Evolutionary conservation across 2,888 invertebrate genomes (phyloP), one percentile per base, ranked within the genome.

Genomic region (Bembecia ichneumoniformis): DNA sequence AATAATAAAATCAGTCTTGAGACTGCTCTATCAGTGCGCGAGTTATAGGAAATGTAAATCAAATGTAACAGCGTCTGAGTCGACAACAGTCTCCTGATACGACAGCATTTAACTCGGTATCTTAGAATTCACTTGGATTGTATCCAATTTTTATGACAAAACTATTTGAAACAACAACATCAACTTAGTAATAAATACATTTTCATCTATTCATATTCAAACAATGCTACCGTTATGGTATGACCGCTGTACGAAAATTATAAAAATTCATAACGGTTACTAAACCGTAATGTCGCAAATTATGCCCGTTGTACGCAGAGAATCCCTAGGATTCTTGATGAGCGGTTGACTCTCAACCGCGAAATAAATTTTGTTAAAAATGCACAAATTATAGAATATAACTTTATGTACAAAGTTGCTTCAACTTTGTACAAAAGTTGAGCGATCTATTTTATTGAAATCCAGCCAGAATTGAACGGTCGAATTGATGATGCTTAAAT

Each of bases 51-150:
- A 67, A 73, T 70, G 71, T 77, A 76, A 78, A 76, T 77, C 70
- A 76, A 74, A 68, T 60, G 69, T 71, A 75, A 74, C 71, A 69
- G 72, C 69, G 66, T 63, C 70, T 61, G 64, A 68, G 70, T 66
- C 70, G 68, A 65, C 67, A 74, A 72, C 74, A 68, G 68, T 66
- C 68, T 69, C 65, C 64, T 71, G 71, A 77, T 76, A 75, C 70
- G 67, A 69, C 64, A 67, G 64, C 69, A 72, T 75, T 77, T 71
- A 73, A 74, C 72, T 68, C 61, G 68, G 71, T 78, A 79, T 71
- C 72, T 66, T 66, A 66, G 60, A 60, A 53, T 49, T 14, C 58
- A 57, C 49, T 68, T 82, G 83, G 82, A 77, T 52, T 51, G 50
- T 20, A 47, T 78, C 83, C 82, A 82, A 76, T 69, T 70, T 75